Conservation (phyloP, 2,888 invertebrate genomes). For the Cryptus armator region DNA sequence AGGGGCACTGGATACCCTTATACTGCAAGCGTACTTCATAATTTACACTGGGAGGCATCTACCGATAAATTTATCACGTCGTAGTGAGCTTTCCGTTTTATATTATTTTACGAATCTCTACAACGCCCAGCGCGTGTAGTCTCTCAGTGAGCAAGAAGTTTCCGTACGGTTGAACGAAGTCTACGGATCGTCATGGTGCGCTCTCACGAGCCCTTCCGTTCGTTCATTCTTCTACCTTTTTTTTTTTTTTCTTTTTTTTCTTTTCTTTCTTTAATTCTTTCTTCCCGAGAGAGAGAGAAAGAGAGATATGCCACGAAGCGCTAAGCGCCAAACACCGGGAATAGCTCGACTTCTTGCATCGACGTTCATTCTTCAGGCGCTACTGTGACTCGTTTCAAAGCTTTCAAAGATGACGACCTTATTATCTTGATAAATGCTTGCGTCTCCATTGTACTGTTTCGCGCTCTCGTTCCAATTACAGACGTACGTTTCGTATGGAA, state of each 20-base stretch:
- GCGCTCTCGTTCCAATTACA: conserved; percentile 10
- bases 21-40: conserved; percentile 39
- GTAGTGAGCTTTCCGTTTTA: not conserved
- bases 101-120: conserved; percentile 14
- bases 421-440: not conserved
- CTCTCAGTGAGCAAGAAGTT: conserved; percentile 18
- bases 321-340: conserved; percentile 68
- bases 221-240: conserved; percentile 40
- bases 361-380: not conserved
- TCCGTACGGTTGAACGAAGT: conserved; percentile 65
- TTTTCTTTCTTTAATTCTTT: conserved; percentile 53
- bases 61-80: conserved; percentile 53
- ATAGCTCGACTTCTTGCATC: conserved; percentile 68
- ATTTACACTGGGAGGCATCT: conserved; percentile 56
- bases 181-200: conserved; percentile 66
- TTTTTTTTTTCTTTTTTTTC: conserved; percentile 30
- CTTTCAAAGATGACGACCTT: conserved; percentile 4
- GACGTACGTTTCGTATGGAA: conserved; percentile 3
- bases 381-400: not conserved
- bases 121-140: conserved; percentile 1
- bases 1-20: conserved; percentile 1
- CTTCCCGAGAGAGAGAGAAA: conserved; percentile 13
- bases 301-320: conserved; percentile 11
- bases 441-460: conserved; percentile 9
- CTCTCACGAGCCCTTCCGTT: conserved; percentile 66